Conservation (phyloP, 2,888 invertebrate species). For the Agrilus mali region DNA sequence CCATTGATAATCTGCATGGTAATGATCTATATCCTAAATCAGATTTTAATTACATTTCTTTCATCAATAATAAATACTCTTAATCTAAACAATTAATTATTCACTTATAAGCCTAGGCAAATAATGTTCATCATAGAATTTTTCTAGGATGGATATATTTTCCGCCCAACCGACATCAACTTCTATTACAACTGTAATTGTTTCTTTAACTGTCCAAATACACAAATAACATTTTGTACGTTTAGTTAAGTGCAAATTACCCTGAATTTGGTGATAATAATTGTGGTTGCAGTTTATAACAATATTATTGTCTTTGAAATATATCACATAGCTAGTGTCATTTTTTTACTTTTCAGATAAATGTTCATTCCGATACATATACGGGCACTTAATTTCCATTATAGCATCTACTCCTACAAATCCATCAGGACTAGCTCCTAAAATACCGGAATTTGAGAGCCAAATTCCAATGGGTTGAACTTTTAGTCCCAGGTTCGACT, state of each 20-base stretch:
- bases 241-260: conserved; percentile 2
- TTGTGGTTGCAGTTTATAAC: conserved; percentile 4
- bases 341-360: neutral
- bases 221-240: conserved; percentile 4
- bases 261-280: conserved; percentile 10
- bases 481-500: neutral
- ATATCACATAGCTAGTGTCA: conserved; percentile 2
- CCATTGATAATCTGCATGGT: too few species aligned
- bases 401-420: conserved; percentile 5
- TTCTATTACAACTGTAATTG: too few species aligned
- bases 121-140: too few species aligned
- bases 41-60: too few species aligned
- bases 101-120: too few species aligned
- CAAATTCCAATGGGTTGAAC: conserved; percentile 6
- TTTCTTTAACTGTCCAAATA: too few species aligned
- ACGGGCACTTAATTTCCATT: conserved; percentile 12
- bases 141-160: too few species aligned
- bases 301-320: conserved; percentile 1
- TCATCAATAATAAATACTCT: too few species aligned
- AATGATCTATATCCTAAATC: too few species aligned
- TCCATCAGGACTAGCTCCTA: conserved; percentile 11
- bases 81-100: too few species aligned
- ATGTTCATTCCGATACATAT: conserved; percentile 4
- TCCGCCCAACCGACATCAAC: too few species aligned
- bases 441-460: conserved; percentile 7